phyloP scores from a whole-genome alignment of 2,113 vertebrate genomes.

The Phainopepla nitens region DNA sequence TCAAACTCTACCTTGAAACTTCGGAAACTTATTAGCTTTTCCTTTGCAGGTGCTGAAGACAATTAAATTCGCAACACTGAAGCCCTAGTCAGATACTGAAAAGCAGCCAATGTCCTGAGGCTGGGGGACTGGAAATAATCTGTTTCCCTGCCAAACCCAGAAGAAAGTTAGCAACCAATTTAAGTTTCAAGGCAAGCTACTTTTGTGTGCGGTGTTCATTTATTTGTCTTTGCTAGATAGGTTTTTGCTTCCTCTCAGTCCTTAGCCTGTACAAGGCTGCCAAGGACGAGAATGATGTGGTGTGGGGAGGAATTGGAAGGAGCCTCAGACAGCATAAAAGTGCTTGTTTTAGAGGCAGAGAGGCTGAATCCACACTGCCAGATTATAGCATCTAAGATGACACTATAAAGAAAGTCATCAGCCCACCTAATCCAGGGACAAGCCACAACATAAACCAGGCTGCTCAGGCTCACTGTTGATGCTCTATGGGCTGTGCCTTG shows the following conservation, averaged over 20 bases:
- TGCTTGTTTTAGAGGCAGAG: not conserved
- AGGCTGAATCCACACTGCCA: not conserved
- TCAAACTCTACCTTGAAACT: not conserved
- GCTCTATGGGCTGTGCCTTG: not conserved
- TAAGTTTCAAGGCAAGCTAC: constrained; percentile 18
- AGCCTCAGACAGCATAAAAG: not conserved
- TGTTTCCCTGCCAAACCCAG: not conserved
- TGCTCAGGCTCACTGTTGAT: not conserved
- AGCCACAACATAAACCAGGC: not conserved
- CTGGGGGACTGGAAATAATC: not conserved
- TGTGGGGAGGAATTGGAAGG: not conserved
- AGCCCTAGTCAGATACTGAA: not conserved
- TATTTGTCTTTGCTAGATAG: not conserved
- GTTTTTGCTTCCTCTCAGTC: not conserved
- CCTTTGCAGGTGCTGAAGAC: not conserved
- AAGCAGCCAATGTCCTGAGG: not conserved
- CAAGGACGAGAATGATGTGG: not conserved
- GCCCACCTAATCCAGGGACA: not conserved
- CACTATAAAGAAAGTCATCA: not conserved
- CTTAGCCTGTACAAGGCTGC: not conserved
- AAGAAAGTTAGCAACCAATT: constrained; percentile 28
- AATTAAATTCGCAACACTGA: not conserved
- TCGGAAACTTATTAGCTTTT: not conserved
- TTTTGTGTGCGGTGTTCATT: not conserved
- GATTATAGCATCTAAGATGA: not conserved